Evolutionary conservation across 2,113 vertebrate genomes (phyloP).

Genomic region (Pseudopodoces humilis): DNA sequence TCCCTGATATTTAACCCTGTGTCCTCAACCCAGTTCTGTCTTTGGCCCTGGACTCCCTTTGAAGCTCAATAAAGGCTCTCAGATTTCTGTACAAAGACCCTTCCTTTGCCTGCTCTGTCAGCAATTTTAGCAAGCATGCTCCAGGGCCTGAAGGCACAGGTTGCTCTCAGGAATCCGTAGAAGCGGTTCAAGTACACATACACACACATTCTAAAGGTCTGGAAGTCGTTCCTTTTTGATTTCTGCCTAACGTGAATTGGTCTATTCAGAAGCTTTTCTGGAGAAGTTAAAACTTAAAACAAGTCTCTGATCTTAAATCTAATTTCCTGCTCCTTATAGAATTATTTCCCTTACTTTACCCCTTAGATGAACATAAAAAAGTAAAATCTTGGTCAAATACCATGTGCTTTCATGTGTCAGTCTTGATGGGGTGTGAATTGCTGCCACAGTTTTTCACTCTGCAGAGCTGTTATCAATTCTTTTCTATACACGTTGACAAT

Average conservation of each 20-base stretch:
- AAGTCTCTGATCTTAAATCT: background rate
- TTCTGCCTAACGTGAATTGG: background rate
- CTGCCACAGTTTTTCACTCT: background rate
- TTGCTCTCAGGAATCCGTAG: too few species aligned
- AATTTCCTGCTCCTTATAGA: background rate
- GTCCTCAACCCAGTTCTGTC: too few species aligned
- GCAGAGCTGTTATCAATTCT: background rate
- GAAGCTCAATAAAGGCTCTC: too few species aligned
- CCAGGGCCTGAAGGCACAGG: too few species aligned
- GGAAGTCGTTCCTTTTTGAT: background rate
- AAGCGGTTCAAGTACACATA: background rate
- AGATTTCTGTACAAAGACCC: too few species aligned
- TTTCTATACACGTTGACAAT: background rate
- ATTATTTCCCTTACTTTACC: background rate
- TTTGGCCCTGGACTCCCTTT: too few species aligned
- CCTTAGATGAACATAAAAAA: background rate
- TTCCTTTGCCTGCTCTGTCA: too few species aligned
- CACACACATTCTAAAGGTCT: background rate
- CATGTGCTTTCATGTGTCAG: rapidly evolving
- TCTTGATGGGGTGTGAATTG: background rate
- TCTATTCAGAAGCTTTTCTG: background rate
- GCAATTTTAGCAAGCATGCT: too few species aligned
- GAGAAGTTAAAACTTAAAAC: background rate
- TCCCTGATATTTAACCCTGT: too few species aligned
- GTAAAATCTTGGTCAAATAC: background rate